These are phyloP conservation scores for Eulemur mongoz DNA, from an alignment of 2,797 vertebrate genomes.

Conservation along the genomic window DNA sequence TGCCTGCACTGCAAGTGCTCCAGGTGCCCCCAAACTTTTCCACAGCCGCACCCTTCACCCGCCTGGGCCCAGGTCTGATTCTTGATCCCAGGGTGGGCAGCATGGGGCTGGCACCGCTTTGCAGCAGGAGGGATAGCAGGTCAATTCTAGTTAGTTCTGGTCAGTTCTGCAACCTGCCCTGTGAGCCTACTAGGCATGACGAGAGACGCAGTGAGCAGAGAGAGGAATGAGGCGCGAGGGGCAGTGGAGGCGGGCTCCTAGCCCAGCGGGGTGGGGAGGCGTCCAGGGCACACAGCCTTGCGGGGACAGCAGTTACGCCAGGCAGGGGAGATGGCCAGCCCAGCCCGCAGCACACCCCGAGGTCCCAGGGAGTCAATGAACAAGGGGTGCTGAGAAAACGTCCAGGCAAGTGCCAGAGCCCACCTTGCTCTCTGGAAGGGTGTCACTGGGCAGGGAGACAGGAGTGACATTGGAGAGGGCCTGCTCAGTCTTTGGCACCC, in stretches of 20 bases:
- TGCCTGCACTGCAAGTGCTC: neutral
- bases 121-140: neutral
- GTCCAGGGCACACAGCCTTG: no score
- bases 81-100: neutral
- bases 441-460: neutral
- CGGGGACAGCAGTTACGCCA: neutral
- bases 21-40: neutral
- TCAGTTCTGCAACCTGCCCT: neutral
- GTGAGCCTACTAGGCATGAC: neutral
- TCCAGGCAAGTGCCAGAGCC: neutral
- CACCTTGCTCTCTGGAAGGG: neutral
- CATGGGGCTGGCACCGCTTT: no score
- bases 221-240: neutral
- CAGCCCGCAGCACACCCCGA: accelerated
- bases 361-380: neutral
- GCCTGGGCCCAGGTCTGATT: neutral
- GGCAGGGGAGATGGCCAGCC: neutral
- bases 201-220: neutral
- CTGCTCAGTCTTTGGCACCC: neutral
- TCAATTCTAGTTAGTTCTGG: neutral
- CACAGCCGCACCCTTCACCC: neutral
- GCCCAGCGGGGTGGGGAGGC: neutral
- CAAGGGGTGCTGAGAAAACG: accelerated
- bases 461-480: accelerated
- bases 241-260: no score